These are phyloP conservation scores for Rhadina sibilatrix DNA, from an alignment of 2,113 vertebrate species.

Conservation along the genomic window DNA sequence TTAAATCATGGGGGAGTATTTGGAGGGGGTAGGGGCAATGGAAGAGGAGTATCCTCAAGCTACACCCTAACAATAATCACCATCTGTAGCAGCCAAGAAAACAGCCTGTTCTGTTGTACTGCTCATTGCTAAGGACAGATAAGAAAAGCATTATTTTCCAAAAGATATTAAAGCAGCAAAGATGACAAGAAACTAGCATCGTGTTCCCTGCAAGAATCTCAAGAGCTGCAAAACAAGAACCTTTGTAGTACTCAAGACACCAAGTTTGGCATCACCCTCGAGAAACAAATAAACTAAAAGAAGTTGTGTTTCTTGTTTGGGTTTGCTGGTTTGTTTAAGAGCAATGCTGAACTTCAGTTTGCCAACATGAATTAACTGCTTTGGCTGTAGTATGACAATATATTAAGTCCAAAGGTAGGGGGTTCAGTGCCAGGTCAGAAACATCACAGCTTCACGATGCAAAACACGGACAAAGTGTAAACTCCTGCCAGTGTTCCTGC, in stretches of 20 bases:
- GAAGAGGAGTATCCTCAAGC: neutral
- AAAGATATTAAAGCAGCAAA: neutral
- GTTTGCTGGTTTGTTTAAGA: neutral
- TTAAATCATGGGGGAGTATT: neutral
- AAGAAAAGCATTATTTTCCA: neutral
- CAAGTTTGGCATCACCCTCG: neutral
- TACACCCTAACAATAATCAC: neutral
- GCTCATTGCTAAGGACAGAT: neutral
- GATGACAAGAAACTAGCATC: neutral
- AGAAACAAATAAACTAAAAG: neutral
- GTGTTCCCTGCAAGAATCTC: neutral
- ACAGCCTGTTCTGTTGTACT: neutral
- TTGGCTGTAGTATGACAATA: neutral
- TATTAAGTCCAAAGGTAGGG: neutral
- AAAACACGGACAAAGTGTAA: neutral
- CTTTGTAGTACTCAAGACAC: neutral
- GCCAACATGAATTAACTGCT: neutral
- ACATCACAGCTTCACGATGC: neutral
- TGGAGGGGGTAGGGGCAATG: neutral
- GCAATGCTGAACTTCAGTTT: neutral
- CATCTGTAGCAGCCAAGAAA: neutral
- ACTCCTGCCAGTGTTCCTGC: neutral
- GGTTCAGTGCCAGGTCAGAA: neutral
- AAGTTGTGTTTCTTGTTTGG: neutral
- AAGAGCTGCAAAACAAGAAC: neutral